These are phyloP conservation scores for Cichlasoma orientale DNA, from an alignment of 2,797 vertebrate species.

Conservation along the genomic window DNA sequence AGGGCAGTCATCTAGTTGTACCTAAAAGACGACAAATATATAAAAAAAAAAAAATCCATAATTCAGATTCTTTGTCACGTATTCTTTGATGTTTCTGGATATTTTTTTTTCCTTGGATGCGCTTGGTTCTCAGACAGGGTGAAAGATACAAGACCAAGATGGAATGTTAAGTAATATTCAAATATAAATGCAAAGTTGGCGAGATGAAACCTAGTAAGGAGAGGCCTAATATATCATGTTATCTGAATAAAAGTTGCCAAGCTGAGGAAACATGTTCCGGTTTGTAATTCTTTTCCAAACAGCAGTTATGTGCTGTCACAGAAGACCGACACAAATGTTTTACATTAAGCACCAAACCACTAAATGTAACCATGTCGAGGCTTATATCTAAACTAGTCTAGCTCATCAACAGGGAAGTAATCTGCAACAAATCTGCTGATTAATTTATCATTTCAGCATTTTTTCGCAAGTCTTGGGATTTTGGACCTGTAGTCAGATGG, in stretches of 20 bases:
- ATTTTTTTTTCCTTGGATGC: background rate
- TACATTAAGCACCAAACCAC: background rate
- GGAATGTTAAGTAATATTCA: slow-evolving; percentile 5
- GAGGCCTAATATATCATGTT: background rate
- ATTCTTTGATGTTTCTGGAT: background rate
- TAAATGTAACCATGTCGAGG: background rate
- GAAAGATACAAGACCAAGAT: background rate
- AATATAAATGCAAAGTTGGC: background rate
- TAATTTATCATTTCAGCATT: background rate
- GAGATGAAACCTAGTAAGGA: background rate
- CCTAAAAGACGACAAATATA: slow-evolving; percentile 15
- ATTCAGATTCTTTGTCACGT: slow-evolving; percentile 14
- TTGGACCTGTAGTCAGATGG: background rate
- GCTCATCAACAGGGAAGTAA: background rate
- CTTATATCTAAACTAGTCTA: background rate
- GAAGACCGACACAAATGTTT: background rate
- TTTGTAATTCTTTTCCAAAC: background rate
- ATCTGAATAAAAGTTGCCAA: background rate
- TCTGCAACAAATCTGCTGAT: background rate
- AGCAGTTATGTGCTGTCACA: background rate
- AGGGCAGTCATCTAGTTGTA: slow-evolving; percentile 9
- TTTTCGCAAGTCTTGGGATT: background rate
- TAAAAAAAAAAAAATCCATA: slow-evolving; percentile 4
- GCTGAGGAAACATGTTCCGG: background rate
- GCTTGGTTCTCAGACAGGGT: background rate